Evolutionary conservation across 2,113 vertebrate species (phyloP).

Genomic region (Lampris megalopsis): DNA sequence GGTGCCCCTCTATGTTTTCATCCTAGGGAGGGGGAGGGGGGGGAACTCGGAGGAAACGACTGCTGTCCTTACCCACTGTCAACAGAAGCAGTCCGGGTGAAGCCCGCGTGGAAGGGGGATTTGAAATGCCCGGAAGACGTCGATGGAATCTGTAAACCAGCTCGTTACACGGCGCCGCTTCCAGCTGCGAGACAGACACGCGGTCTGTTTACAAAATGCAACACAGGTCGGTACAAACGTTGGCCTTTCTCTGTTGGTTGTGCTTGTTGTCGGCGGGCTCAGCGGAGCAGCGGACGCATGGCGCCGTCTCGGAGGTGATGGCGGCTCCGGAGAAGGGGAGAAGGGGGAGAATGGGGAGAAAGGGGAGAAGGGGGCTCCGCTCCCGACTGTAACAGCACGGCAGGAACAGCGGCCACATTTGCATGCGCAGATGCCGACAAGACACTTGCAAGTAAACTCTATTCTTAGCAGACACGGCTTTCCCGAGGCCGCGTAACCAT

Average conservation of each 20-base stretch:
- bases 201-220: conserved; percentile 33
- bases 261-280: too few species aligned
- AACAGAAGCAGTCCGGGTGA: too few species aligned
- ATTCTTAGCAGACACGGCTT: conserved; percentile 59
- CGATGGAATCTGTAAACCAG: conserved; percentile 29
- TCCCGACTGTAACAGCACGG: conserved; percentile 40
- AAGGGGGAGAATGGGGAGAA: too few species aligned
- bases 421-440: conserved; percentile 39
- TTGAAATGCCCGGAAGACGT: too few species aligned
- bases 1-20: too few species aligned
- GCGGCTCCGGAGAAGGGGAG: too few species aligned
- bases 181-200: conserved; percentile 12
- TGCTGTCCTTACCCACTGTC: too few species aligned
- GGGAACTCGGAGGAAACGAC: not conserved
- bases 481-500: conserved; percentile 68
- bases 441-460: conserved; percentile 37
- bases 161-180: conserved; percentile 35
- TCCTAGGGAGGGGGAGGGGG: too few species aligned
- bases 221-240: conserved; percentile 17
- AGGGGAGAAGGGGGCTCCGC: conserved; percentile 27
- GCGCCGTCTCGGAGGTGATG: not conserved
- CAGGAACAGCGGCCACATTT: conserved; percentile 46
- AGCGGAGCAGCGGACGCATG: not conserved
- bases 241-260: conserved; percentile 20
- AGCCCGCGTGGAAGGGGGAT: too few species aligned